A percentile compares a stretch with the other conserved stretches of the same genome.
phyloP scores from a whole-genome alignment of 2,113 vertebrate genomes.

The Machaerirhynchus nigripectus region DNA sequence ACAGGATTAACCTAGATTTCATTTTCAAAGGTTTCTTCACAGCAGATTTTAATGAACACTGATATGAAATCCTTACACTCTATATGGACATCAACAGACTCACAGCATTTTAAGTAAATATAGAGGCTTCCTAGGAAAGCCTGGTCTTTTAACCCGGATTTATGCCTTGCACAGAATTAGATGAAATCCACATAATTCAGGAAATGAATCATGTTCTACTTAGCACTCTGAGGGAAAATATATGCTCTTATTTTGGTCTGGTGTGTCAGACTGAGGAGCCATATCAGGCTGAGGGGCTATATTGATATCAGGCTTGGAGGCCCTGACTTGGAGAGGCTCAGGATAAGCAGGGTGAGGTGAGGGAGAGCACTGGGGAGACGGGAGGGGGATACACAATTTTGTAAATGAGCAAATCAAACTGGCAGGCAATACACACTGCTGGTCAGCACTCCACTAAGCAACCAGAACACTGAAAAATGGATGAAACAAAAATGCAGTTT shows the following conservation, averaged over 20 bases:
- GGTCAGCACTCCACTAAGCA: background rate
- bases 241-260: background rate
- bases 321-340: background rate
- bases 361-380: background rate
- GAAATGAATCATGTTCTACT: background rate
- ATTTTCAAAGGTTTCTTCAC: background rate
- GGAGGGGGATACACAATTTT: background rate
- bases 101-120: background rate
- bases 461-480: background rate
- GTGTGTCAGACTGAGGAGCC: background rate
- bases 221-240: background rate
- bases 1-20: slow-evolving; percentile 14
- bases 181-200: background rate
- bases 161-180: background rate
- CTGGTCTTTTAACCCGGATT: background rate
- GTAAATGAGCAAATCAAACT: background rate
- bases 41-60: background rate
- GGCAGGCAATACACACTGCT: background rate
- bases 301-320: background rate
- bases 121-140: background rate
- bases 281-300: background rate
- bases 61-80: background rate
- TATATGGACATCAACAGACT: background rate
- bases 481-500: background rate
- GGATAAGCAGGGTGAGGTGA: background rate